Conservation (phyloP, 2,797 vertebrate species). For the Mareca strepera region DNA sequence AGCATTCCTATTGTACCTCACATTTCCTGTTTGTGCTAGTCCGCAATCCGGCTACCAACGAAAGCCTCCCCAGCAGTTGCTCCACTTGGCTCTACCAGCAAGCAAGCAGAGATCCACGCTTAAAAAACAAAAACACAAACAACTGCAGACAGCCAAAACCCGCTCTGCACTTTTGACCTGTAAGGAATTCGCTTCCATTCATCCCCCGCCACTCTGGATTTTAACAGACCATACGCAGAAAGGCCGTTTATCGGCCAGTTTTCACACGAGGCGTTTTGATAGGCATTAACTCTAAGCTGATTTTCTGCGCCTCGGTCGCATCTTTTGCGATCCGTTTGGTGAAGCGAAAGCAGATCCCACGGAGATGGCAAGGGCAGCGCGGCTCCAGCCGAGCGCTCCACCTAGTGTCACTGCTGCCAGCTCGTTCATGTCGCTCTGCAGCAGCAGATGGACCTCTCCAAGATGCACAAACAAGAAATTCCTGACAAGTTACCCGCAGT, state of each 20-base stretch:
- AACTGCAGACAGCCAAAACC: background rate
- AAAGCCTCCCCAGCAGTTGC: slow-evolving; percentile 1
- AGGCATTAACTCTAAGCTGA: background rate
- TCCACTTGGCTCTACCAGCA: slow-evolving; percentile 25
- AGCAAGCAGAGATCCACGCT: background rate
- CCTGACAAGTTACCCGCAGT: slow-evolving; percentile 24
- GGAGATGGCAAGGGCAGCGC: background rate
- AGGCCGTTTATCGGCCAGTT: background rate
- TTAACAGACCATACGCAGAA: background rate
- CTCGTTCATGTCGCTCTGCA: background rate
- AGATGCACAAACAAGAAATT: background rate
- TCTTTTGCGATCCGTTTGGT: slow-evolving; percentile 5
- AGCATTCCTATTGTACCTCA: background rate
- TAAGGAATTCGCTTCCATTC: background rate
- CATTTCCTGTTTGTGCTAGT: slow-evolving; percentile 44
- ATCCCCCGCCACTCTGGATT: background rate
- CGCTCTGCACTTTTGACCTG: background rate
- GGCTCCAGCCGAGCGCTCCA: slow-evolving; percentile 40
- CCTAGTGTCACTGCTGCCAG: background rate
- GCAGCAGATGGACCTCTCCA: background rate
- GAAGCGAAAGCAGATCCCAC: slow-evolving; percentile 1
- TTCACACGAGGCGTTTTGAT: background rate
- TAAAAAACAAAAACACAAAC: slow-evolving; percentile 2
- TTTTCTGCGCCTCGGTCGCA: background rate
- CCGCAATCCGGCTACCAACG: background rate